phyloP scores from a whole-genome alignment of 2,797 vertebrate genomes.

The Holocentrus rufus region DNA sequence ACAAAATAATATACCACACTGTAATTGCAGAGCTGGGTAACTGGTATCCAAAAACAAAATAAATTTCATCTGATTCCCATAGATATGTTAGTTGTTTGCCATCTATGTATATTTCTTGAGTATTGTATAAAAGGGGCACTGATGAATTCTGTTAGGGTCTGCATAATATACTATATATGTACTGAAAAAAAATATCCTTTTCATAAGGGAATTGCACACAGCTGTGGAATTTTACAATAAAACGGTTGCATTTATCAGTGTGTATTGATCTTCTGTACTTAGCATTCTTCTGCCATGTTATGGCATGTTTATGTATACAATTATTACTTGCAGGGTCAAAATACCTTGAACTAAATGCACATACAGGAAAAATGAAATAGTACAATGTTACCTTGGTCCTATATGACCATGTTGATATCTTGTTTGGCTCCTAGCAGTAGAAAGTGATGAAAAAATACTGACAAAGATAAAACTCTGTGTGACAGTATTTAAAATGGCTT shows the following conservation, averaged over 20 bases:
- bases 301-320: not conserved
- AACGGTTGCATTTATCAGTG: slow-evolving; percentile 84
- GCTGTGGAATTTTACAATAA: slow-evolving; percentile 95
- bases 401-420: too few species aligned
- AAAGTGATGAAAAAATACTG: too few species aligned
- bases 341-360: not conserved
- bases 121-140: slow-evolving; percentile 83
- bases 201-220: slow-evolving; percentile 91
- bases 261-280: slow-evolving; percentile 29
- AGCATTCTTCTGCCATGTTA: not conserved
- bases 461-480: too few species aligned
- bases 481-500: too few species aligned
- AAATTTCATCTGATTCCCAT: slow-evolving; percentile 67
- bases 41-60: slow-evolving; percentile 71
- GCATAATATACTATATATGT: slow-evolving; percentile 82
- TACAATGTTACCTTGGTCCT: too few species aligned
- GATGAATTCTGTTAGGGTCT: slow-evolving; percentile 76
- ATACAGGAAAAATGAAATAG: not conserved
- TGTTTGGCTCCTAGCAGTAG: too few species aligned
- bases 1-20: slow-evolving; percentile 64
- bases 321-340: too few species aligned
- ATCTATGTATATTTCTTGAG: slow-evolving; percentile 81
- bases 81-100: slow-evolving; percentile 78
- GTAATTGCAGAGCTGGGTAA: slow-evolving; percentile 74
- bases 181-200: slow-evolving; percentile 83